A percentile compares a stretch with the other conserved stretches of the same genome.
These are phyloP conservation scores for Diachrysia chrysitis DNA, from an alignment of 2,888 invertebrate species.

Conservation along the genomic window DNA sequence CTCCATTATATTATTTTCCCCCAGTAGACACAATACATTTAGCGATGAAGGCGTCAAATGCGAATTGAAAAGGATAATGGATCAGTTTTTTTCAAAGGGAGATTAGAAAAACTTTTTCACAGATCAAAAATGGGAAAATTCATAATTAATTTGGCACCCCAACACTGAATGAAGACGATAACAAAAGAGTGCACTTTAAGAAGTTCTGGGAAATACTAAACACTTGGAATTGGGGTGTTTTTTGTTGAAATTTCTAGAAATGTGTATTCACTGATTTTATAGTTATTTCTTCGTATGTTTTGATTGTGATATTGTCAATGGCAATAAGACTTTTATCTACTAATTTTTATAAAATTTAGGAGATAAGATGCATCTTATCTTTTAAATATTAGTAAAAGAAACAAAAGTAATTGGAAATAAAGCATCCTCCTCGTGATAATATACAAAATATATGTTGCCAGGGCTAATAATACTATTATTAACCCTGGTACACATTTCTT, in stretches of 20 bases:
- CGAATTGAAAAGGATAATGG: constrained; percentile 70
- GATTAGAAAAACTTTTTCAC: constrained; percentile 65
- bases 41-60: constrained; percentile 60
- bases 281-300: neutral
- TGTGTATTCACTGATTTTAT: neutral
- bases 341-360: no score
- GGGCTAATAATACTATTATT: no score
- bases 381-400: no score
- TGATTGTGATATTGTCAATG: no score
- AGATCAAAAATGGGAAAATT: constrained; percentile 62
- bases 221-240: constrained; percentile 33
- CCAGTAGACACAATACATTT: constrained; percentile 58
- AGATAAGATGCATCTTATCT: no score
- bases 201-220: constrained; percentile 29
- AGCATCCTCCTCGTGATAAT: no score
- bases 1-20: constrained; percentile 60
- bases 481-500: no score
- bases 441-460: no score
- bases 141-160: constrained; percentile 68
- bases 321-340: no score
- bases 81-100: constrained; percentile 65
- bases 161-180: constrained; percentile 39
- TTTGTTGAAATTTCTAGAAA: constrained; percentile 6
- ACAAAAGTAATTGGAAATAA: no score
- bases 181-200: constrained; percentile 50